Evolutionary conservation across 2,888 invertebrate species (phyloP).

Genomic region (Branchellion lobata): DNA sequence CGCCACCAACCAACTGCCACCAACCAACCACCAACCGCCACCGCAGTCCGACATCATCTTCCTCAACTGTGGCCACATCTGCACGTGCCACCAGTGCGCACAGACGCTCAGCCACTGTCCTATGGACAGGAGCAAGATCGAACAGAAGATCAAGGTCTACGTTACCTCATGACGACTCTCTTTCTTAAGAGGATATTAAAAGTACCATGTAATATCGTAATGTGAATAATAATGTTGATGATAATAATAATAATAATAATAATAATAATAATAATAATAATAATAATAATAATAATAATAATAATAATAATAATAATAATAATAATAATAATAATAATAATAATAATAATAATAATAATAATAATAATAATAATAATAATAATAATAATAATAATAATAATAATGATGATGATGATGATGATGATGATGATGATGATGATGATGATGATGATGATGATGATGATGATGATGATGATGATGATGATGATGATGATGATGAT

Average conservation of each 20-base stretch:
- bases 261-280: background rate
- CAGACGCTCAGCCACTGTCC: conserved; percentile 71
- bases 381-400: background rate
- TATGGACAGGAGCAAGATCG: conserved; percentile 74
- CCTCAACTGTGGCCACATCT: conserved; percentile 83
- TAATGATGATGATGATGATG: background rate
- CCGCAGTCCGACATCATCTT: conserved; percentile 76
- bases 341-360: too few relatives aligned
- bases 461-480: conserved; percentile 18
- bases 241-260: background rate
- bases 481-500: background rate
- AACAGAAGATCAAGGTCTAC: conserved; percentile 53
- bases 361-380: background rate
- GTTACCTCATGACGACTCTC: background rate
- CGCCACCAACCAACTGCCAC: too few relatives aligned
- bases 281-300: conserved; percentile 18
- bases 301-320: too few relatives aligned
- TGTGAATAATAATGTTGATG: too few relatives aligned
- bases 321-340: too few relatives aligned
- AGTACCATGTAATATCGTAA: too few relatives aligned
- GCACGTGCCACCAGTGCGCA: conserved; percentile 76
- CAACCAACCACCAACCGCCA: background rate
- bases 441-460: conserved; percentile 24
- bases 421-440: background rate
- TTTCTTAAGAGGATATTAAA: too few relatives aligned